phyloP scores from a whole-genome alignment of 2,113 vertebrate genomes.

The Heliornis fulica region DNA sequence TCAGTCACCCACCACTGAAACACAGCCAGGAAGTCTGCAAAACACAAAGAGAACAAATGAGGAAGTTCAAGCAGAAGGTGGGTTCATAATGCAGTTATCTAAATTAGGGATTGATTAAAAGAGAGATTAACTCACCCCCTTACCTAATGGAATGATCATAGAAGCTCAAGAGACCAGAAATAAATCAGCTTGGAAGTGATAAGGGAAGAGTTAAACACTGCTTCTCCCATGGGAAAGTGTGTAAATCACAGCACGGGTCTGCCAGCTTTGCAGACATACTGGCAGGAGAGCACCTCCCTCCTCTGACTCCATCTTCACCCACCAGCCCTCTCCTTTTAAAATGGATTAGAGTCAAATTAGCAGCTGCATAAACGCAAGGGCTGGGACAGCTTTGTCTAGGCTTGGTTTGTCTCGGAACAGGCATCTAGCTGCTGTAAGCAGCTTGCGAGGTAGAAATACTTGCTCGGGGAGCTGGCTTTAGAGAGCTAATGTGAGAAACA shows the following conservation, averaged over 20 bases:
- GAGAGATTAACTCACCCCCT: not conserved
- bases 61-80: constrained; percentile 13
- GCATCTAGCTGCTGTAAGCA: not conserved
- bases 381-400: constrained; percentile 15
- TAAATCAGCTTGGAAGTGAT: not conserved
- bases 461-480: not conserved
- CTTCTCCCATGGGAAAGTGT: not conserved
- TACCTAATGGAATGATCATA: not conserved
- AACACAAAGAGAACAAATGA: not conserved
- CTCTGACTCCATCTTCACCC: not conserved
- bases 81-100: not conserved
- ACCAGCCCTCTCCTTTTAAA: not conserved
- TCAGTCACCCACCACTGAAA: not conserved
- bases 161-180: not conserved
- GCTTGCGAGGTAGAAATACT: constrained; percentile 27
- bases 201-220: not conserved
- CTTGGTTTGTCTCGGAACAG: not conserved
- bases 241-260: not conserved
- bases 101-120: not conserved
- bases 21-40: constrained; percentile 46
- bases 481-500: constrained; percentile 7
- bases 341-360: constrained; percentile 31
- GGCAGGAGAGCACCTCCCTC: not conserved
- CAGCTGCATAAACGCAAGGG: not conserved
- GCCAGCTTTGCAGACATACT: not conserved